Conservation (phyloP, 2,888 invertebrate species). For the Leptopilina drosophilae region DNA sequence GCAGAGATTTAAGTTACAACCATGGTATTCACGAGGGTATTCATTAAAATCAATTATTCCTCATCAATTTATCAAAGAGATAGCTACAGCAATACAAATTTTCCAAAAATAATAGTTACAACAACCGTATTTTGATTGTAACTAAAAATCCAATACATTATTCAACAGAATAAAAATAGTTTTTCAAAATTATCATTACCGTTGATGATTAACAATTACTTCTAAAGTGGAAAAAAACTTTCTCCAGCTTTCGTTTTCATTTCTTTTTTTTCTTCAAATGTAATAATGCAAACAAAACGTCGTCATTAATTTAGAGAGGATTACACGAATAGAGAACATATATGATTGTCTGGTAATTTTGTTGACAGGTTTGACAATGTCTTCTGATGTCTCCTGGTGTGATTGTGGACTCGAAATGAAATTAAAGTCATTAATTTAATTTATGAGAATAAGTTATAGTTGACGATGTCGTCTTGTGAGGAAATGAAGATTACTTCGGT, state of each 20-base stretch:
- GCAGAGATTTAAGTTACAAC: no score
- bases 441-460: not conserved
- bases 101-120: no score
- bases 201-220: not conserved
- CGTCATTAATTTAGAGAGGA: constrained; percentile 7
- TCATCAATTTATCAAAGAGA: no score
- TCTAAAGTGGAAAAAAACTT: not conserved
- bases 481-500: constrained; percentile 19
- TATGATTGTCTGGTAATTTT: not conserved
- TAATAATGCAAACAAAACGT: not conserved
- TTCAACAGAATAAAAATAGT: no score
- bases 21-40: no score
- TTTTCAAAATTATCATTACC: not conserved
- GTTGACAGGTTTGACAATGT: constrained; percentile 34
- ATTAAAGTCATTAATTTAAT: constrained; percentile 26
- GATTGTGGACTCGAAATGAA: not conserved
- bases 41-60: no score
- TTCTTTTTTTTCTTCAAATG: not conserved
- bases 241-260: not conserved
- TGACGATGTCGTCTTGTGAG: not conserved
- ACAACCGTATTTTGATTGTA: no score
- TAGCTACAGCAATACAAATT: no score
- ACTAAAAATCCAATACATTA: no score
- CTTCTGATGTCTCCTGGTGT: not conserved
- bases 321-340: not conserved